phyloP scores from a whole-genome alignment of 1,140 invertebrate genomes.

The Chrysoperla carnea region DNA sequence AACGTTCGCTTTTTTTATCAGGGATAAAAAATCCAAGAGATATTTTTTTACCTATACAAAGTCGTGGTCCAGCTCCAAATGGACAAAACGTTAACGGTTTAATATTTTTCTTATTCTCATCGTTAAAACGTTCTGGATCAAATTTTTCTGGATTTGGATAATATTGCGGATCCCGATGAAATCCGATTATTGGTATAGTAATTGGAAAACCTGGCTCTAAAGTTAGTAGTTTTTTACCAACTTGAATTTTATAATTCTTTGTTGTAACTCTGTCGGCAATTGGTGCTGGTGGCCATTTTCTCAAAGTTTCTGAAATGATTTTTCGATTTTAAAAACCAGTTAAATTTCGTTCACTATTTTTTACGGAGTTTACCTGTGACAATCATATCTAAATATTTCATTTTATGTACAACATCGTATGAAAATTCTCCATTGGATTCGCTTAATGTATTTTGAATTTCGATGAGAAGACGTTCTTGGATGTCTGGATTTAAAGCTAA shows the following conservation, averaged over 20 bases:
- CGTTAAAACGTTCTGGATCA: conserved; percentile 32
- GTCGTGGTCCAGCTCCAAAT: conserved; percentile 31
- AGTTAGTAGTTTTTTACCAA: too few relatives aligned
- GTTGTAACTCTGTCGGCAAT: conserved; percentile 25
- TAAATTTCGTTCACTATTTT: too few relatives aligned
- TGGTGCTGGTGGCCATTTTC: conserved; percentile 31
- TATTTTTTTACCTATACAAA: conserved; percentile 12
- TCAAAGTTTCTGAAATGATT: conserved; percentile 27
- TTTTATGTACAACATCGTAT: conserved; percentile 14
- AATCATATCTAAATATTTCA: conserved; percentile 18
- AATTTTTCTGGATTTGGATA: conserved; percentile 31
- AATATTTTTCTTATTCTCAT: conserved; percentile 21
- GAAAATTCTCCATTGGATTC: conserved; percentile 4
- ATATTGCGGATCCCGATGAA: conserved; percentile 28
- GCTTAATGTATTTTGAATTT: conserved; percentile 10
- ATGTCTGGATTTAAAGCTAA: conserved; percentile 31
- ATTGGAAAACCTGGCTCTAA: too few relatives aligned
- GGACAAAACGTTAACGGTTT: conserved; percentile 24
- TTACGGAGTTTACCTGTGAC: too few relatives aligned
- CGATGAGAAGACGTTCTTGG: conserved; percentile 20
- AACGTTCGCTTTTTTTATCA: too few relatives aligned
- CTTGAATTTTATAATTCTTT: too few relatives aligned
- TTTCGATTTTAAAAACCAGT: too few relatives aligned
- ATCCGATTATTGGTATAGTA: too few relatives aligned
- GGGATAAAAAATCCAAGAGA: too few relatives aligned